These are phyloP conservation scores for Regulus satrapa DNA, from an alignment of 2,113 vertebrate species.

Conservation along the genomic window DNA sequence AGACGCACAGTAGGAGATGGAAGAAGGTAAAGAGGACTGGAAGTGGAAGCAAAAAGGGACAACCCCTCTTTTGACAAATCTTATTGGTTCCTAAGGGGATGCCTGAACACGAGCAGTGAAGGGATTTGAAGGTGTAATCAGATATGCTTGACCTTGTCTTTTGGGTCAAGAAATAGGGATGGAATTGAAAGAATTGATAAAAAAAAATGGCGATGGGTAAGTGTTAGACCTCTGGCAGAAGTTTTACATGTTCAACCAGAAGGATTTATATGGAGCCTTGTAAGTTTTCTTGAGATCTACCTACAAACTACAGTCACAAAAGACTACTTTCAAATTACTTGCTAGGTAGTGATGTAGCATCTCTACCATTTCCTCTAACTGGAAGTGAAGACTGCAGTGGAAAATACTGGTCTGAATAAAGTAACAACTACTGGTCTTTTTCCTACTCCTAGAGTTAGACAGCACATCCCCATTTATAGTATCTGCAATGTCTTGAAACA, in stretches of 20 bases:
- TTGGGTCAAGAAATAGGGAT: not conserved
- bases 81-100: not conserved
- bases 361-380: not conserved
- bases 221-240: not conserved
- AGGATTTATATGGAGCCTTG: not conserved
- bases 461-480: not conserved
- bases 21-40: not conserved
- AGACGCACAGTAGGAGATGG: not conserved
- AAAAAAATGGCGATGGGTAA: not conserved
- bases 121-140: not conserved
- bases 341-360: not conserved
- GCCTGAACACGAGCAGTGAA: not conserved
- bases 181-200: not conserved
- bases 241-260: not conserved
- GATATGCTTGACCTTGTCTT: not conserved
- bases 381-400: not conserved
- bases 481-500: not conserved
- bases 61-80: not conserved
- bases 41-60: not conserved
- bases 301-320: not conserved
- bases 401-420: not conserved
- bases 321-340: not conserved
- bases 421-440: not conserved
- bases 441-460: not conserved
- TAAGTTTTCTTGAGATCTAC: not conserved